phyloP scores from a whole-genome alignment of 2,888 invertebrate species.

The Eubasilissa splendida region DNA sequence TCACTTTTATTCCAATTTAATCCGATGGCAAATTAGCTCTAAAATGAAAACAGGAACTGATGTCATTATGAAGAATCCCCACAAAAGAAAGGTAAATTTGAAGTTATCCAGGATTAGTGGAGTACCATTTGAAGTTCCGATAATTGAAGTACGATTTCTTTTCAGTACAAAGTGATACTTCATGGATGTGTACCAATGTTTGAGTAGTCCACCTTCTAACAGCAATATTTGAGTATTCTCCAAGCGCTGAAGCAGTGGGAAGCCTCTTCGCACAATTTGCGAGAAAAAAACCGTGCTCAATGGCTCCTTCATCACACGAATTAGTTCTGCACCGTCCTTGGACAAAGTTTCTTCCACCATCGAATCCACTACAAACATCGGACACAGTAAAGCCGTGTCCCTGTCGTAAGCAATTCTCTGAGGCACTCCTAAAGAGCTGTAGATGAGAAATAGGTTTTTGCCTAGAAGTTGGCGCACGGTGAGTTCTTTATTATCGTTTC shows the following conservation, averaged over 20 bases:
- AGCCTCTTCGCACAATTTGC: conserved; percentile 44
- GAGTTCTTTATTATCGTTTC: conserved; percentile 3
- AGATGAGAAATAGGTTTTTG: conserved; percentile 26
- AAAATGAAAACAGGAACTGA: conserved; percentile 25
- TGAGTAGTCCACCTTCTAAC: conserved; percentile 43
- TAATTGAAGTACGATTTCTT: neutral
- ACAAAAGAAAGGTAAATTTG: conserved; percentile 27
- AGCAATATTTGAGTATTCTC: conserved; percentile 43
- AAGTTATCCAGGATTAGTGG: conserved; percentile 25
- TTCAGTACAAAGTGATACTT: conserved; percentile 2
- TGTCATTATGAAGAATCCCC: conserved; percentile 1
- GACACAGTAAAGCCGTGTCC: conserved; percentile 39
- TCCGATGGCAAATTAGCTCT: conserved; percentile 6
- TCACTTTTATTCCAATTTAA: neutral
- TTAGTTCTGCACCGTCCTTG: conserved; percentile 40
- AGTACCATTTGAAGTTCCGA: neutral
- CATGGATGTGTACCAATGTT: conserved; percentile 34
- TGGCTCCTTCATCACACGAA: conserved; percentile 47
- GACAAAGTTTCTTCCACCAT: conserved; percentile 15
- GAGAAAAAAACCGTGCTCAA: conserved; percentile 40
- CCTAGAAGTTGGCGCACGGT: conserved; percentile 27
- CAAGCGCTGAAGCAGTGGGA: conserved; percentile 34
- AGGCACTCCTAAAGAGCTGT: neutral
- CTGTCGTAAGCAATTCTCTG: conserved; percentile 18
- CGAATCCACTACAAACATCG: conserved; percentile 34